Conservation (phyloP, 2,113 vertebrate species). For the Hemiprocne comata region DNA sequence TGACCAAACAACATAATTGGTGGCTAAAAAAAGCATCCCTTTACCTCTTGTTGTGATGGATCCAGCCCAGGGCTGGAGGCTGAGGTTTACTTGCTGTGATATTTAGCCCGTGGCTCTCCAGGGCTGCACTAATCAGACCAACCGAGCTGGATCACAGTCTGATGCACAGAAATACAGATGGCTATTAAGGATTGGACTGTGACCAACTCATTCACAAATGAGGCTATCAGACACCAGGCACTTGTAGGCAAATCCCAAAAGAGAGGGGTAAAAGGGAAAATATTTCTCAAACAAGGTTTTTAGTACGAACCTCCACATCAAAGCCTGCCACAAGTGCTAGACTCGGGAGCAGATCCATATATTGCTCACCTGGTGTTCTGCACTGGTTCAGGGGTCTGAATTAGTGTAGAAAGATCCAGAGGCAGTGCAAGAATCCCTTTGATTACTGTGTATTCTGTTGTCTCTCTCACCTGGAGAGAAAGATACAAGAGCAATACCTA, state of each 20-base stretch:
- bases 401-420: background rate
- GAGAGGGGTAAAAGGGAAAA: background rate
- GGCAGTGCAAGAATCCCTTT: background rate
- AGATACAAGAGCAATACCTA: background rate
- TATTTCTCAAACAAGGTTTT: background rate
- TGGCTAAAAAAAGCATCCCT: background rate
- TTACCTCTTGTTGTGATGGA: background rate
- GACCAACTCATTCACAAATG: constrained; percentile 51
- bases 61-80: background rate
- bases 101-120: constrained; percentile 32
- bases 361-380: background rate
- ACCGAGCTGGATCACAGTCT: background rate
- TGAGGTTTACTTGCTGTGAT: constrained; percentile 6
- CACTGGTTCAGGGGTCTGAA: background rate
- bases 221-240: background rate
- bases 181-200: constrained; percentile 45
- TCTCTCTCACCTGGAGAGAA: background rate
- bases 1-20: background rate
- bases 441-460: background rate
- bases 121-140: constrained; percentile 44
- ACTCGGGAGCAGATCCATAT: background rate
- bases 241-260: background rate
- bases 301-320: background rate
- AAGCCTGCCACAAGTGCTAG: fast-evolving
- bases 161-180: constrained; percentile 42